Evolutionary conservation across 1,140 invertebrate genomes (phyloP), one percentile per base, ranked within the genome.

Genomic region (Coenobita brevimanus): DNA sequence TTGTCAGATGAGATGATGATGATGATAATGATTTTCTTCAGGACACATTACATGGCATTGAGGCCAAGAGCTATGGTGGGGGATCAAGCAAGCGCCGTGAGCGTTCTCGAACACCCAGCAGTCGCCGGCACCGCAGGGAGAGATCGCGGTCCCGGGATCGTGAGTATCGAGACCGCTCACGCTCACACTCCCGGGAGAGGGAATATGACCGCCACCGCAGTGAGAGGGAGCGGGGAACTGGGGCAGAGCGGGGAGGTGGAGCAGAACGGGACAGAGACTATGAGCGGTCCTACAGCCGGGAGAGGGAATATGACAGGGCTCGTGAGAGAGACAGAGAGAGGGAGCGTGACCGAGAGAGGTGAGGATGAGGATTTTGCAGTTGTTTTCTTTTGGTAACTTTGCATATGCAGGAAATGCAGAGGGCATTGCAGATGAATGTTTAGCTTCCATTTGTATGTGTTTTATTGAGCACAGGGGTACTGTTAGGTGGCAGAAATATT

Each of bases 31-130:
- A 3, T 24, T 15, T 67, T 33, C 64, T 27, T 33, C 85, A 99
- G 93, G 99, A 99, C 92, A 99, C 99, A 27, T 93, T 99, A 41
- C 96, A 98, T 92, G 98, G 98, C 27, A 97, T 99, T n/a, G 98
- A 99, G 93, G 96, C 96, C 1, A 99, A 99, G 92, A 98, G 97
- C 89, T 99, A 99, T 92, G 96, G 97, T 89, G 98, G 99, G 92
- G 96, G 97, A 71, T 96, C 95, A 90, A 94, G 84, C 50, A 87
- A 93, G 75, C 92, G 94, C 84, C 93, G 89, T 38, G 94, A 94
- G 93, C 93, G 94, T 91, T 90, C 90, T 92, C 90, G 90, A 50
- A 89, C 87, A 62, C 89, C 90, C 90, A 57, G 92, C 91, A 90
- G 93, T 91, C 90, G 90, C 91, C 90, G 90, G 21, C 88, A 91